Evolutionary conservation across 2,113 vertebrate genomes (phyloP).

Genomic region (Theropithecus gelada): DNA sequence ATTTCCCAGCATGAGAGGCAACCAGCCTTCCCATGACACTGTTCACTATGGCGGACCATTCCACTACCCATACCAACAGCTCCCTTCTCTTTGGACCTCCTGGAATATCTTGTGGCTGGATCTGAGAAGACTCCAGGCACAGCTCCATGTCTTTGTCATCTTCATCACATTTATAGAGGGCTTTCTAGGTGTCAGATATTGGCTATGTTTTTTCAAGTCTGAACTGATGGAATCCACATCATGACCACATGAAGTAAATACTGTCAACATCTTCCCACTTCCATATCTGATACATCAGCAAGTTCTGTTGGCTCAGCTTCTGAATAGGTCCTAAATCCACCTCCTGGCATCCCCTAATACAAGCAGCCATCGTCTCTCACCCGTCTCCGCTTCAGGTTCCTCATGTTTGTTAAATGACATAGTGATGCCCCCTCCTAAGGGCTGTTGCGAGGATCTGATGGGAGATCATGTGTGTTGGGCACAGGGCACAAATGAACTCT

Average conservation of each 20-base stretch:
- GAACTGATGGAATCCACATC: background rate
- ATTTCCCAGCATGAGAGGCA: background rate
- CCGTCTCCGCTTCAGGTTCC: background rate
- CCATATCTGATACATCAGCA: fast-evolving
- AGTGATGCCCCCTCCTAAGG: background rate
- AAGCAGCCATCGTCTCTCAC: fast-evolving
- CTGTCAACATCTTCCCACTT: background rate
- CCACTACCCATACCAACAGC: fast-evolving
- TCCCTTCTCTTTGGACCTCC: no score
- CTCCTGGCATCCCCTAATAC: no score
- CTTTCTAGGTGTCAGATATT: background rate
- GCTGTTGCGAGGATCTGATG: background rate
- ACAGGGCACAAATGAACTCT: background rate
- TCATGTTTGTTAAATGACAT: background rate
- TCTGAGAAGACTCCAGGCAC: background rate
- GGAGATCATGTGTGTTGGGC: fast-evolving
- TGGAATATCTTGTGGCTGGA: background rate
- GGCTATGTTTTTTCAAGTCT: background rate
- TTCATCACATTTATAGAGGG: fast-evolving
- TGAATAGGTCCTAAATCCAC: background rate
- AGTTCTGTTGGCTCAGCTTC: background rate
- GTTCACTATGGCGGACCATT: background rate
- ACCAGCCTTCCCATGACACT: fast-evolving
- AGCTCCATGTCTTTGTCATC: background rate
- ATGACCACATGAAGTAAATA: background rate